Evolutionary conservation across 2,888 invertebrate species (phyloP), one percentile per base, ranked within the genome.

Genomic region (Pyrocoelia pectoralis): DNA sequence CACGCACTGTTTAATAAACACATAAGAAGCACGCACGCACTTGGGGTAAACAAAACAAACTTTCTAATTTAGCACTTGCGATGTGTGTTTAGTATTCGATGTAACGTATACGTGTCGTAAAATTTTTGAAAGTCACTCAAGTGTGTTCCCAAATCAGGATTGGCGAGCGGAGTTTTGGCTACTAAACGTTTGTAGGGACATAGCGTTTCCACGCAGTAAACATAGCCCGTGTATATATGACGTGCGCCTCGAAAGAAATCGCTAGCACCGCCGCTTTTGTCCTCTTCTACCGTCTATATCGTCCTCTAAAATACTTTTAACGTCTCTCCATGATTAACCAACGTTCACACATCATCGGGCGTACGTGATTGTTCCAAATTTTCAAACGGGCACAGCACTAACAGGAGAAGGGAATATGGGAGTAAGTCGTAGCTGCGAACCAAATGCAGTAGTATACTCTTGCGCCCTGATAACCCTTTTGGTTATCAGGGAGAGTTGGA

Each of bases 381-480:
- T 61, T 61, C 64, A 53, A 67, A 63, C 65, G 63, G 66, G 65
- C 50, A 53, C 59, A 59, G 68, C 61, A 59, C 56, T 52, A 62
- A 65, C 68, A 60, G 65, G 65, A 58, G 67, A 69, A 66, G 69
- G 43, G 12, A 41, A 29, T 19, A 19, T 19, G 19, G 17, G 14
- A 38, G 62, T 52, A n/a, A 38, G 77, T 80, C 78, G 76, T 68
- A 73, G 73, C 73, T 74, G 70, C 72, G 70, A 67, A 69, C 74
- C 70, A 71, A 74, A 75, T 74, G 74, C 76, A 73, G 77, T 74
- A 77, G 76, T 72, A 70, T 74, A 78, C 77, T 76, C 78, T 77
- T 78, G 79, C 80, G 79, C 79, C 72, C 78, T 80, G 80, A 81
- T 81, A 82, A 82, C 82, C 82, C 81, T 33, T 81, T 81, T 81